These are phyloP conservation scores for Antedon mediterranea DNA, from an alignment of 53 echinoderm and acorn worm species.

Conservation along the genomic window DNA sequence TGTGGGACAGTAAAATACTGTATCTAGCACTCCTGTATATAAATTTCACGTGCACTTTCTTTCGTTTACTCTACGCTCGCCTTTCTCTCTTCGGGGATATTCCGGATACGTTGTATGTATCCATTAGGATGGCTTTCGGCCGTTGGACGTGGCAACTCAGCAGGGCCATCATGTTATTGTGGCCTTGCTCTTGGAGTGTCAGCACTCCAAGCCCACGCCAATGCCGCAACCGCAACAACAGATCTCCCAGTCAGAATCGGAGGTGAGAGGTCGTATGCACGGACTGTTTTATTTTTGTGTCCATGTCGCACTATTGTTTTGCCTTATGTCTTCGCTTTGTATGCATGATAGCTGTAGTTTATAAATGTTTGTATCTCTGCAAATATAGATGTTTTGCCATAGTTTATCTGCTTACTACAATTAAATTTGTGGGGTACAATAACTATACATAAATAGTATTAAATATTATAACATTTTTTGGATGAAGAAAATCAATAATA, in stretches of 20 bases:
- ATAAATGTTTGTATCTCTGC: not conserved
- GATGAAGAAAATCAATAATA: no score
- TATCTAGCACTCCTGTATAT: not conserved
- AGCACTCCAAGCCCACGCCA: constrained; percentile 62
- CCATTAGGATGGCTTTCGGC: constrained; percentile 79
- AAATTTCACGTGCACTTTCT: not conserved
- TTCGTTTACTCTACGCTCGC: not conserved
- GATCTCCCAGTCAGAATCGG: constrained; percentile 55
- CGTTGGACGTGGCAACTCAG: constrained; percentile 92
- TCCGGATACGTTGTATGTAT: not conserved
- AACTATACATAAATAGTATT: no score
- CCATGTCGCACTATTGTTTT: constrained; percentile 6
- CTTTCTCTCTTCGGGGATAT: not conserved
- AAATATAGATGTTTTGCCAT: no score
- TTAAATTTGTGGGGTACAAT: no score
- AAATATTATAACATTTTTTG: no score
- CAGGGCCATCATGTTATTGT: constrained; percentile 96
- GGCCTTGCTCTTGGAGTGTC: constrained; percentile 70
- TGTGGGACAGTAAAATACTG: not conserved
- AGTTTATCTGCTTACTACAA: no score
- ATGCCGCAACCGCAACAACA: not conserved
- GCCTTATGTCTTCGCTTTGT: not conserved
- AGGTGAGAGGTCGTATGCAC: constrained; percentile 28
- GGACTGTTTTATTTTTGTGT: constrained; percentile 11
- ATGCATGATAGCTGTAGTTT: not conserved